Evolutionary conservation across 1,140 invertebrate species (phyloP), one percentile per base, ranked within the genome.

Genomic region (Nautilus pompilius): DNA sequence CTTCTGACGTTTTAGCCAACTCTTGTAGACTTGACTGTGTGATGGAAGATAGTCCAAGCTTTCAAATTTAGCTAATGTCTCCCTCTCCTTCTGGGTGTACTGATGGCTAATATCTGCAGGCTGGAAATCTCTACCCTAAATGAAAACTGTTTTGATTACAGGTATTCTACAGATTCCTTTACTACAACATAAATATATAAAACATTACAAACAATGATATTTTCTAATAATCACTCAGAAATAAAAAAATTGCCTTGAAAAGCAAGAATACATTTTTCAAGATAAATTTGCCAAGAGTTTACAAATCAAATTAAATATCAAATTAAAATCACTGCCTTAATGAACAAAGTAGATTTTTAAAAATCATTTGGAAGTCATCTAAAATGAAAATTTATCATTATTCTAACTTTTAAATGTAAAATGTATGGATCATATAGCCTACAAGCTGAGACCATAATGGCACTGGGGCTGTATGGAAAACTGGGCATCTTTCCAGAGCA

Each of bases 31-130:
- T 56, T 80, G 74, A 68, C 79, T 82, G 58, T 84, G 78, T 32
- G 76, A 75, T 48, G 82, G 82, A 51, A 84, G 71, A 67, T 83
- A 84, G 73, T 84, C 80, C 56, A 79, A 68, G 66, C 81, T 82
- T 58, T 84, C 82, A 75, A 78, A 84, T 22, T 71, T 66, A 17
- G 65, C 70, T 45, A 84, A 69, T 45, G 81, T 80, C 68, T 80
- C 71, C 56, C 71, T 72, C 63, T 84, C 82, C 55, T 82, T 68
- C 0, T 74, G 70, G 28, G 82, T 82, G 58, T 84, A 83, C 56
- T 79, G 72, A 61, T 84, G 81, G 29, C 77, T 81, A 22, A 79
- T 71, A 60, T 76, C 76, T 20, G 77, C 72, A 30, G 77, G 74
- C 53, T 80, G 77, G 69, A 75, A 79, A 53, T 81, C 80, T 65